Percentiles rank a stretch among this genome's conserved stretches.
Evolutionary conservation across 2,797 vertebrate genomes (phyloP).

Genomic region (Megalops cyprinoides): DNA sequence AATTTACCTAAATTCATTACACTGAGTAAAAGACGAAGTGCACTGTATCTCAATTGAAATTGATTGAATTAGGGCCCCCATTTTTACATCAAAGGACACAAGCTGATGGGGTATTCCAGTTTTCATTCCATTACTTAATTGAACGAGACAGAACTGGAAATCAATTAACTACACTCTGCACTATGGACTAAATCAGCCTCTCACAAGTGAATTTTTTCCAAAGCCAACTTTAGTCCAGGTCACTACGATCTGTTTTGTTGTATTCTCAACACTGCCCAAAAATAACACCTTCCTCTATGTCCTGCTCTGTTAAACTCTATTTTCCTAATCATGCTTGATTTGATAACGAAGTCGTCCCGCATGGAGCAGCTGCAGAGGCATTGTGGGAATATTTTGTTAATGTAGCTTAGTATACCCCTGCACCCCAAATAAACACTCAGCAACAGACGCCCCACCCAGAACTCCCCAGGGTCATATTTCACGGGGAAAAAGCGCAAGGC

Average conservation of each 20-base stretch:
- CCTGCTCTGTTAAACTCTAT: background rate
- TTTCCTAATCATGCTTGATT: background rate
- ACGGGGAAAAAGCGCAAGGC: background rate
- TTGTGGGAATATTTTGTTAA: background rate
- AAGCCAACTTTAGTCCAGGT: too few relatives aligned
- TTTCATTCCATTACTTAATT: background rate
- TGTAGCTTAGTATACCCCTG: background rate
- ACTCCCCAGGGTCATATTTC: background rate
- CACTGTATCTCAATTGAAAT: too few relatives aligned
- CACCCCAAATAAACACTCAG: background rate
- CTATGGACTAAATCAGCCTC: too few relatives aligned
- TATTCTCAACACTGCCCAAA: too few relatives aligned
- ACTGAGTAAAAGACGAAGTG: too few relatives aligned
- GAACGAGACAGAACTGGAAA: background rate
- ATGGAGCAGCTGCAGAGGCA: background rate
- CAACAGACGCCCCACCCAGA: background rate
- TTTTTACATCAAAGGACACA: background rate
- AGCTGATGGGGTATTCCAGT: background rate
- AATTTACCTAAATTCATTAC: too few relatives aligned
- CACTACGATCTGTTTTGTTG: too few relatives aligned
- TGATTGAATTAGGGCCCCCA: background rate
- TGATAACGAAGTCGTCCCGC: background rate
- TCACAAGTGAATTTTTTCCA: too few relatives aligned
- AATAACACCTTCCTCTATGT: background rate
- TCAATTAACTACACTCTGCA: background rate